phyloP scores from a whole-genome alignment of 1,140 invertebrate genomes.

The Dreissena rostriformis region DNA sequence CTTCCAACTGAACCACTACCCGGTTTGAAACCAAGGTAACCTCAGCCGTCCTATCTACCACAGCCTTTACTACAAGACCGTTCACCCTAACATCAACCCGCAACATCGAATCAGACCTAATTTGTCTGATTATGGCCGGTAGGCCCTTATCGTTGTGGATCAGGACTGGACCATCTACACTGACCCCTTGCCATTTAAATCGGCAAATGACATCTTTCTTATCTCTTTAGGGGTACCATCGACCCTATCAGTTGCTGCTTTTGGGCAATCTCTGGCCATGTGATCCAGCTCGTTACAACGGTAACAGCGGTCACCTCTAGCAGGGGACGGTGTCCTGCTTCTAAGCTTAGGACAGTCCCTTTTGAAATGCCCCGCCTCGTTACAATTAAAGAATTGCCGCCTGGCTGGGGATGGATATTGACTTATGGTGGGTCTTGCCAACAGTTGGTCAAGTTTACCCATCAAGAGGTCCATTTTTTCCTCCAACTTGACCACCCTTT shows the following conservation, averaged over 20 bases:
- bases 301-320: neutral
- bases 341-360: neutral
- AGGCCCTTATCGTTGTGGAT: neutral
- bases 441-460: neutral
- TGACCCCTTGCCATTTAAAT: conserved; percentile 6
- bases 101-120: neutral
- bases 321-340: neutral
- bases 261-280: neutral
- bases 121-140: neutral
- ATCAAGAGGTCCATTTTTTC: neutral
- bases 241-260: neutral
- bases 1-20: neutral
- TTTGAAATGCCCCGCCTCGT: neutral
- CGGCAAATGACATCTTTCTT: neutral
- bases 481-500: neutral
- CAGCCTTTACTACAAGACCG: neutral
- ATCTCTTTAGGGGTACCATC: neutral
- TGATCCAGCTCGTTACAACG: neutral
- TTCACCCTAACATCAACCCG: neutral
- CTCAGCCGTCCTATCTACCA: conserved; percentile 17
- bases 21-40: conserved; percentile 25
- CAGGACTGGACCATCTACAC: neutral
- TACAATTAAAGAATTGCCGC: neutral
- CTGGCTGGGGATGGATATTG: neutral
- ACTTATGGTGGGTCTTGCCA: neutral